Conservation (phyloP, 2,113 vertebrate genomes). For the Rhinichthys klamathensis region DNA sequence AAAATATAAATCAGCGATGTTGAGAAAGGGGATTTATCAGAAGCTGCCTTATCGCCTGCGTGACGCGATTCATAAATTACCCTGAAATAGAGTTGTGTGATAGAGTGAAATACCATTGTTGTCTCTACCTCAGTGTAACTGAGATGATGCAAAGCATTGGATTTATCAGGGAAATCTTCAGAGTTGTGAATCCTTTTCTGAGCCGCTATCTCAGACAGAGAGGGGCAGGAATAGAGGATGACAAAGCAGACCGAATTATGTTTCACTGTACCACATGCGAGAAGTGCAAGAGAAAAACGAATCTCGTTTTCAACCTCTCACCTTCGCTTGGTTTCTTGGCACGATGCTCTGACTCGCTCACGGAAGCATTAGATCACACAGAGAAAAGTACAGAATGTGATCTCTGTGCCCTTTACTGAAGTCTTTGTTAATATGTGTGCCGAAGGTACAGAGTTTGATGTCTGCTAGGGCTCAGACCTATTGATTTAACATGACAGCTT, state of each 20-base stretch:
- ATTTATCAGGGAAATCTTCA: constrained; percentile 40
- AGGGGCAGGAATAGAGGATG: constrained; percentile 8
- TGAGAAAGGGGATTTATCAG: not conserved
- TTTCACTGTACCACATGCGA: constrained; percentile 9
- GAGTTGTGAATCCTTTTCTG: constrained; percentile 30
- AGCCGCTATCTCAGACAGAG: constrained; percentile 40
- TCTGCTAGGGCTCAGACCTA: constrained; percentile 32
- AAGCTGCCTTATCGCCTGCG: not conserved
- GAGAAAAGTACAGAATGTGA: constrained; percentile 42
- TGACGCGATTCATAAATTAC: not conserved
- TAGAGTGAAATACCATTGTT: constrained; percentile 36
- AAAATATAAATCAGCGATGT: not conserved
- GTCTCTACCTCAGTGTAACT: constrained; percentile 16
- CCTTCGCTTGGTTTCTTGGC: constrained; percentile 38
- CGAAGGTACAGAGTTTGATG: constrained; percentile 23
- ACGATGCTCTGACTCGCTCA: constrained; percentile 8
- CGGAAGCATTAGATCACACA: constrained; percentile 32
- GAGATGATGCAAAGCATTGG: constrained; percentile 29
- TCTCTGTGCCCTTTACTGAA: not conserved
- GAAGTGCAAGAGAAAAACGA: constrained; percentile 28
- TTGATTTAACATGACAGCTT: constrained; percentile 23
- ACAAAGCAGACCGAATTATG: not conserved
- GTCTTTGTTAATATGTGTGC: constrained; percentile 38
- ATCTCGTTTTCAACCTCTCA: constrained; percentile 32
- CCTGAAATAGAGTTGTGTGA: constrained; percentile 28